Evolutionary conservation across 2,797 vertebrate species (phyloP).

Genomic region (Chanos chanos): DNA sequence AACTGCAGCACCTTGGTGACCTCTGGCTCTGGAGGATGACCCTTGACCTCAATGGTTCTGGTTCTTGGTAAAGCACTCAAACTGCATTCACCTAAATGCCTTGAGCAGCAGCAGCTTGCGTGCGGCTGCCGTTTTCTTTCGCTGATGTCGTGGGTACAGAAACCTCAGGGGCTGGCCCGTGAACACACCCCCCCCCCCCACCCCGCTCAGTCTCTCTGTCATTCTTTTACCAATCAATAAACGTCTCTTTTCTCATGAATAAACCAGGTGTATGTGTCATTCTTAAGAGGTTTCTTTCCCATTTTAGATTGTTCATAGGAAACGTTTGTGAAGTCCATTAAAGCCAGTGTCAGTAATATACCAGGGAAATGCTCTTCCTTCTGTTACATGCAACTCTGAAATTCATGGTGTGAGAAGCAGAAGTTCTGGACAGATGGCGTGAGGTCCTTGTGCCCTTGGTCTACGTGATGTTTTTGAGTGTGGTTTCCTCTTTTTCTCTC

Average conservation of each 20-base stretch:
- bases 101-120: conserved; percentile 41
- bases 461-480: too few relatives aligned
- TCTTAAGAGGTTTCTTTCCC: too few relatives aligned
- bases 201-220: conserved; percentile 32
- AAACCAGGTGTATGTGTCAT: too few relatives aligned
- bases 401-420: too few relatives aligned
- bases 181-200: conserved; percentile 25
- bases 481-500: too few relatives aligned
- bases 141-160: conserved; percentile 33
- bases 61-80: conserved; percentile 23
- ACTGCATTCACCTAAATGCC: conserved; percentile 56
- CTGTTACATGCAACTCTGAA: too few relatives aligned
- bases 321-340: too few relatives aligned
- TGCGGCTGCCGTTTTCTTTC: conserved; percentile 22
- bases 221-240: conserved; percentile 44
- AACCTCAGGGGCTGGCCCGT: conserved; percentile 56
- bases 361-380: too few relatives aligned
- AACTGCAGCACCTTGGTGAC: conserved; percentile 27
- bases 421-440: too few relatives aligned
- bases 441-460: too few relatives aligned
- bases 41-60: conserved; percentile 19
- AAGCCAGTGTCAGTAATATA: too few relatives aligned
- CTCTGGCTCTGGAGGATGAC: conserved; percentile 13
- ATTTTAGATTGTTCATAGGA: too few relatives aligned
- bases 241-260: conserved; percentile 33